Conservation (phyloP, 2,888 invertebrate species). For the Cordilura impudica region DNA sequence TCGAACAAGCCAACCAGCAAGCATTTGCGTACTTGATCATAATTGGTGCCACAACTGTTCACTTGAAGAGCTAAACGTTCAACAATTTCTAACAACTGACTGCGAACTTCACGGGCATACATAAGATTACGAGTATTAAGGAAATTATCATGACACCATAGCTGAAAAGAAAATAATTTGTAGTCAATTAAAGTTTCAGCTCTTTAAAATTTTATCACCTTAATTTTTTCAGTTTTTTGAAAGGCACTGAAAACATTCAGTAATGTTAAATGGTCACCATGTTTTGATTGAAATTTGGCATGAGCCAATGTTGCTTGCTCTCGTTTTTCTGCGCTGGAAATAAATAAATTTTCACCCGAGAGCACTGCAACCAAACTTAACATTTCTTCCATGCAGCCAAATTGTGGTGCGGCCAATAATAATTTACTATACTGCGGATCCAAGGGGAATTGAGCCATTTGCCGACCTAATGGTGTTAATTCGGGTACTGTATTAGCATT, state of each 20-base stretch:
- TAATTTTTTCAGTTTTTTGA: slow-evolving; percentile 84
- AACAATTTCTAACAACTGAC: slow-evolving; percentile 87
- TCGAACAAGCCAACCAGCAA: slow-evolving; percentile 89
- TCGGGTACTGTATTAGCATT: slow-evolving; percentile 78
- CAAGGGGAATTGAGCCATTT: slow-evolving; percentile 94
- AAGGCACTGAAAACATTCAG: slow-evolving; percentile 92
- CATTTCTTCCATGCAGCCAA: slow-evolving; percentile 87
- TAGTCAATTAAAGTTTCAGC: neutral
- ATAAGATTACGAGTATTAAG: slow-evolving; percentile 89
- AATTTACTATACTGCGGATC: slow-evolving; percentile 93
- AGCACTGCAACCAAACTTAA: slow-evolving; percentile 91
- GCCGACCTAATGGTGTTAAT: slow-evolving; percentile 87
- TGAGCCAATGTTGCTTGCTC: slow-evolving; percentile 86
- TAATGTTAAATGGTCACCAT: slow-evolving; percentile 95
- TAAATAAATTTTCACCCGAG: slow-evolving; percentile 92
- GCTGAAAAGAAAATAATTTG: slow-evolving; percentile 62
- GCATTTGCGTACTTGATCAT: slow-evolving; percentile 86
- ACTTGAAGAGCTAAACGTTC: slow-evolving; percentile 81
- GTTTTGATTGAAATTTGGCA: slow-evolving; percentile 88
- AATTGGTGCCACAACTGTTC: slow-evolving; percentile 82
- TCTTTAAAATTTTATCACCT: slow-evolving; percentile 75
- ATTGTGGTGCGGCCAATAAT: slow-evolving; percentile 86
- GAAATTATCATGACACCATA: slow-evolving; percentile 94
- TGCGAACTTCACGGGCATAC: slow-evolving; percentile 88
- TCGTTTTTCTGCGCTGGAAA: slow-evolving; percentile 83